Evolutionary conservation across 2,113 vertebrate genomes (phyloP).

Genomic region (Cochlearius cochlearius): DNA sequence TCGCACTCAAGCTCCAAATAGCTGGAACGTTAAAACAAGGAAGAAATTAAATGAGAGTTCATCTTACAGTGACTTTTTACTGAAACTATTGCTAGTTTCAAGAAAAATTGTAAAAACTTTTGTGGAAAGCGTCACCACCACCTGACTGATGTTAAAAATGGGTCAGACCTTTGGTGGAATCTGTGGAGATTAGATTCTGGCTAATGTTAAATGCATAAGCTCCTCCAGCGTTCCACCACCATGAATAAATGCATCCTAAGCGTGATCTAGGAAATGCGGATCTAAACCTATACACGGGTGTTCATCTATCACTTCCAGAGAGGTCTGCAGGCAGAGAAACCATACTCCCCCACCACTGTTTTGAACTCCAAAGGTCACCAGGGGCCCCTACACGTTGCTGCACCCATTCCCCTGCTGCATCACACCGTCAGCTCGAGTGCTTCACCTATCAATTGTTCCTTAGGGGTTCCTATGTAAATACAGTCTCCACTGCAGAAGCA

Average conservation of each 20-base stretch:
- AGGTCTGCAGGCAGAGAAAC: neutral
- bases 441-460: neutral
- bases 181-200: neutral
- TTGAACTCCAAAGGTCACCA: neutral
- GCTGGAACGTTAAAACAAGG: neutral
- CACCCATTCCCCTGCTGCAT: neutral
- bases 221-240: neutral
- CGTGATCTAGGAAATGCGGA: neutral
- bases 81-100: neutral
- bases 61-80: neutral
- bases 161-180: neutral
- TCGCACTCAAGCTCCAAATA: neutral
- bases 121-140: neutral
- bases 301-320: neutral
- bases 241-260: slow-evolving; percentile 19
- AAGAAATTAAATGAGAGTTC: neutral
- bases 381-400: neutral
- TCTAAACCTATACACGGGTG: neutral
- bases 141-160: neutral
- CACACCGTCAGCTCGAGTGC: neutral
- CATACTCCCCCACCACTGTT: neutral
- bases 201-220: slow-evolving; percentile 16
- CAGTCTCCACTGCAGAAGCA: neutral
- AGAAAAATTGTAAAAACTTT: neutral
- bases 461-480: neutral